Evolutionary conservation across 2,113 vertebrate genomes (phyloP), one percentile per base, ranked within the genome.

Genomic region (Hyla sarda): DNA sequence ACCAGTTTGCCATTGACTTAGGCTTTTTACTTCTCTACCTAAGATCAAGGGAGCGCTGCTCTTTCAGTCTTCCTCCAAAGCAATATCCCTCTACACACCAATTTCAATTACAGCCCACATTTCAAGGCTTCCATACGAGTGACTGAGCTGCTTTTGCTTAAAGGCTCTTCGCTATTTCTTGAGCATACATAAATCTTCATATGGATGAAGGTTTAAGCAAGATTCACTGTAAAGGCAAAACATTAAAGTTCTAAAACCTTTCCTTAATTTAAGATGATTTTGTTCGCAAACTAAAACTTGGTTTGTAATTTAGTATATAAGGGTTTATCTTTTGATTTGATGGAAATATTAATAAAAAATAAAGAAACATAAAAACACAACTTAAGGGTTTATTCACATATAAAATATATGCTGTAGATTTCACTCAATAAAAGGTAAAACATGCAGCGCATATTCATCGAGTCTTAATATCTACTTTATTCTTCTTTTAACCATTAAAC

Each of bases 11-110:
- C 75, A 78, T 58, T 56, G 52, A 78, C 30, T 60, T 56, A 79
- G 56, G 19, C 52, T 58, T 79, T 50, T 32, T 79, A 37, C 32
- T 37, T 41, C 52, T 23, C 34, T 79, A 4, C 21, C 32, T 60
- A 12, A 58, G 76, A 79, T 79, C 52, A 79, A 79, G 52, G 76
- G 19, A 56, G 19, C 30, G 58, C 52, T 79, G 54, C 76, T 79
- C 76, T 79, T 79, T 79, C 17, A 79, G 76, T 52, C 76, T 60
- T 60, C 41, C 76, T 79, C 32, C 50, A 58, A 58, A 78, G 76
- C 30, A 78, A 78, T 78, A 78, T 78, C 50, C 76, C 52, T 78
- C 76, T 30, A 78, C 50, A 56, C 52, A 78, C 76, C 76, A 58
- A 78, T 78, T 58, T 58, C 30, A 76, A 78, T 78, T 79, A 41